Percentiles rank a stretch among this genome's conserved stretches.
phyloP scores from a whole-genome alignment of 2,797 vertebrate genomes.

The Ptychadena robeensis region DNA sequence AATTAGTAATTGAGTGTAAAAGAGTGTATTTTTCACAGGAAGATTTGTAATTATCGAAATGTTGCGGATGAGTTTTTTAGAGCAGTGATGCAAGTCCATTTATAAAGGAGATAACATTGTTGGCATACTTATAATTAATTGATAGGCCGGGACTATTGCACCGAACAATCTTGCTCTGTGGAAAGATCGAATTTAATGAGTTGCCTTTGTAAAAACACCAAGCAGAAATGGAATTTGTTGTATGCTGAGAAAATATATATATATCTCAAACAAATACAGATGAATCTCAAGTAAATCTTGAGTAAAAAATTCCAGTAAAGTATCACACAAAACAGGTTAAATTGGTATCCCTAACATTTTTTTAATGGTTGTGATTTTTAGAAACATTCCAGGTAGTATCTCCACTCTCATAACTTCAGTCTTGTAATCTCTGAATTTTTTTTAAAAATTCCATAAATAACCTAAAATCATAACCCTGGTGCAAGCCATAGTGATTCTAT shows the following conservation, averaged over 20 bases:
- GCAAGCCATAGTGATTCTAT: too few species aligned
- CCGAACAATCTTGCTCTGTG: constrained; percentile 15
- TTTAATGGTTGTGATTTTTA: too few species aligned
- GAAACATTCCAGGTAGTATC: too few species aligned
- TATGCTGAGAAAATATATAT: neutral
- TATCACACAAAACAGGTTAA: too few species aligned
- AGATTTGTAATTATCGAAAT: constrained; percentile 11
- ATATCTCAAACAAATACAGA: too few species aligned
- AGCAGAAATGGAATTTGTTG: constrained; percentile 18
- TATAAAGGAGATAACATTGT: constrained; percentile 37
- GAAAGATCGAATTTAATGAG: constrained; percentile 27
- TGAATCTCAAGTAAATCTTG: too few species aligned
- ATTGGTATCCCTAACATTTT: too few species aligned
- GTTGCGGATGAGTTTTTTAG: constrained; percentile 5
- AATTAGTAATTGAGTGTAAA: constrained; percentile 18
- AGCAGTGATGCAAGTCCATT: constrained; percentile 10
- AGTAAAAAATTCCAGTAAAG: too few species aligned
- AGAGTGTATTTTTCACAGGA: constrained; percentile 13
- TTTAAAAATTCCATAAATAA: too few species aligned
- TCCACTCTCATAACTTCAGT: too few species aligned
- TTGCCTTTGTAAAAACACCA: constrained; percentile 15
- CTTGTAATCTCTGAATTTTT: too few species aligned
- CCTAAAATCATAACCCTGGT: too few species aligned
- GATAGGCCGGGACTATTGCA: constrained; percentile 23
- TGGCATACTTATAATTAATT: constrained; percentile 49